Conservation (phyloP, 2,113 vertebrate species). For the Circaetus gallicus region DNA sequence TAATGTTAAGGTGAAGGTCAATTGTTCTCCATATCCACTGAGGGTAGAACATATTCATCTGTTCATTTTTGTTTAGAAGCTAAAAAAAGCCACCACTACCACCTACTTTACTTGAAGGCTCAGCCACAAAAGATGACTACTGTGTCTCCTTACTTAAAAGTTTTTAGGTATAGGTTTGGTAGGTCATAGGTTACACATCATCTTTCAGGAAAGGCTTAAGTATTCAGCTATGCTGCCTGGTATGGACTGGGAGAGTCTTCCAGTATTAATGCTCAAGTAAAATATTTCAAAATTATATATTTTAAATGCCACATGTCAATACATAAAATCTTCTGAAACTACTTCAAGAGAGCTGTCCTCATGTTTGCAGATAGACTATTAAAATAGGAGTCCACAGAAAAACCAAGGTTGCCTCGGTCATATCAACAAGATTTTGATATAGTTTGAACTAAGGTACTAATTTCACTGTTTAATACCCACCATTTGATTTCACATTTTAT, state of each 20-base stretch:
- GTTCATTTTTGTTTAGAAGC: neutral
- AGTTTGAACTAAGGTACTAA: neutral
- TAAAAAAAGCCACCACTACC: neutral
- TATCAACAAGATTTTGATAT: neutral
- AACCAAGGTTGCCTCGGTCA: neutral
- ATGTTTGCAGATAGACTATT: neutral
- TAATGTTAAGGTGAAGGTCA: neutral
- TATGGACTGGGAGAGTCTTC: neutral
- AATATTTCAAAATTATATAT: neutral
- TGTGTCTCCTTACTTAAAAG: neutral
- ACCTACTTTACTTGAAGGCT: neutral
- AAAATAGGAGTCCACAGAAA: neutral
- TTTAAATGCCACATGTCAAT: neutral
- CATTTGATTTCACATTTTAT: neutral
- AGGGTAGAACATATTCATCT: neutral
- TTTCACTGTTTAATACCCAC: neutral
- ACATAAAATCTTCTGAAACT: neutral
- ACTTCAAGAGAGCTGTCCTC: neutral
- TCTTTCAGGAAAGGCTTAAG: neutral
- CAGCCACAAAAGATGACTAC: neutral
- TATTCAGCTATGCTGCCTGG: neutral
- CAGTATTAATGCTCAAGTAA: neutral
- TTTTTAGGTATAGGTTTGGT: neutral
- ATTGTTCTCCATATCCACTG: neutral
- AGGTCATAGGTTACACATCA: neutral